phyloP scores from a whole-genome alignment of 2,113 vertebrate species.

The Alethe castanea region DNA sequence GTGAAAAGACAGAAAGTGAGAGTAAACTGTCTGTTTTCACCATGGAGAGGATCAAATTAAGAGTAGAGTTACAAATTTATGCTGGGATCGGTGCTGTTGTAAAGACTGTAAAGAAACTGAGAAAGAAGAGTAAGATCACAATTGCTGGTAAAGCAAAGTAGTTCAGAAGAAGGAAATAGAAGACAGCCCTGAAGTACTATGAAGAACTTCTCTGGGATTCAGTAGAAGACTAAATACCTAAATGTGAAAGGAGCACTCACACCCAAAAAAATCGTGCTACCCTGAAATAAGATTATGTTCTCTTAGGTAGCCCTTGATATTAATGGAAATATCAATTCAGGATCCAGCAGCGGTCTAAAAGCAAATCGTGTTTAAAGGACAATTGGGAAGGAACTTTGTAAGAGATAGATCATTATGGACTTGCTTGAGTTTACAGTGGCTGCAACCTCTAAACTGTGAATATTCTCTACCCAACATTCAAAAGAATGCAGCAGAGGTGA shows the following conservation, averaged over 20 bases:
- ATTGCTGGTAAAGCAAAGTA: background rate
- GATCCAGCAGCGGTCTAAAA: background rate
- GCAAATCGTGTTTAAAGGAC: background rate
- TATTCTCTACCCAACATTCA: background rate
- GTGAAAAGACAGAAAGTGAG: background rate
- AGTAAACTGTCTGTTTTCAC: background rate
- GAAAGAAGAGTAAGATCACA: background rate
- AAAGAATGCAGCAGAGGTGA: background rate
- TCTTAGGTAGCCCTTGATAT: background rate
- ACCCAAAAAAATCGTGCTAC: background rate
- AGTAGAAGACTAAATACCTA: background rate
- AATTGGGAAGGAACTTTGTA: background rate
- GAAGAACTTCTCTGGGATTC: background rate
- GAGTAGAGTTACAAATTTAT: background rate
- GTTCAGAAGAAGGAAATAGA: background rate
- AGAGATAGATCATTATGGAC: background rate
- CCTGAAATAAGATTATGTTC: background rate
- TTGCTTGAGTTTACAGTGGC: background rate
- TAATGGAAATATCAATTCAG: background rate
- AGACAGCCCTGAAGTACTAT: background rate
- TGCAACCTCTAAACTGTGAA: accelerated
- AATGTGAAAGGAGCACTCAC: background rate
- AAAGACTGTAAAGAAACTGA: background rate
- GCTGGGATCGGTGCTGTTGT: background rate
- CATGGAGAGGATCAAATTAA: background rate